A percentile compares a stretch with the other conserved stretches of the same genome.
Evolutionary conservation across 30 jellyfish, hydroid and myxozoan species (phyloP).

Genomic region (Hydractinia symbiolongicarpus): DNA sequence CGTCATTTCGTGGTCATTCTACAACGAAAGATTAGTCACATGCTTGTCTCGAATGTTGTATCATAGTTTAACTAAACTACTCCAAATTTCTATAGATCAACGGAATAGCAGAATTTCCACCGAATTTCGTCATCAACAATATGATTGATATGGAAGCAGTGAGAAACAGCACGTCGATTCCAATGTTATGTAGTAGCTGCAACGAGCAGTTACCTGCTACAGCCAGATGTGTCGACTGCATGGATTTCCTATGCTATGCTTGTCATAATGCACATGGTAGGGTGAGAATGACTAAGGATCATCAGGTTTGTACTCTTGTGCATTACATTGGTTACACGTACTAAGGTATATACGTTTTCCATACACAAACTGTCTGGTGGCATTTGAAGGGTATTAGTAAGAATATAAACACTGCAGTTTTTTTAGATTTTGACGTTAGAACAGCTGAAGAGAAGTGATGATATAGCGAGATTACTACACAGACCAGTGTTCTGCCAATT

Average conservation of each 20-base stretch:
- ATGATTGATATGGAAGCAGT: constrained; percentile 89
- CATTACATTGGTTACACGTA: not conserved
- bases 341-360: not conserved
- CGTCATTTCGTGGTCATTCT: too few relatives aligned
- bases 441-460: constrained; percentile 82
- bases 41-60: too few relatives aligned
- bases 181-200: constrained; percentile 92
- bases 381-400: not conserved
- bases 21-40: too few relatives aligned
- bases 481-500: constrained; percentile 77
- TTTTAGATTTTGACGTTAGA: constrained; percentile 76
- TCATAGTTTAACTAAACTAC: too few relatives aligned
- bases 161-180: constrained; percentile 78
- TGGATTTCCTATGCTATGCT: constrained; percentile 95
- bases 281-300: constrained; percentile 91
- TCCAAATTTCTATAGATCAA: constrained; percentile 35
- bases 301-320: constrained; percentile 48
- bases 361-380: not conserved
- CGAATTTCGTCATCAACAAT: constrained; percentile 82
- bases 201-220: constrained; percentile 95
- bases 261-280: constrained; percentile 97
- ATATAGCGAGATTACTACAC: constrained; percentile 71
- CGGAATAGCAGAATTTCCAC: constrained; percentile 87
- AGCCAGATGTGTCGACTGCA: constrained; percentile 92
- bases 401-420: too few relatives aligned